Evolutionary conservation across 1,140 invertebrate species (phyloP), one percentile per base, ranked within the genome.

Genomic region (Akabosia matsudoensis): DNA sequence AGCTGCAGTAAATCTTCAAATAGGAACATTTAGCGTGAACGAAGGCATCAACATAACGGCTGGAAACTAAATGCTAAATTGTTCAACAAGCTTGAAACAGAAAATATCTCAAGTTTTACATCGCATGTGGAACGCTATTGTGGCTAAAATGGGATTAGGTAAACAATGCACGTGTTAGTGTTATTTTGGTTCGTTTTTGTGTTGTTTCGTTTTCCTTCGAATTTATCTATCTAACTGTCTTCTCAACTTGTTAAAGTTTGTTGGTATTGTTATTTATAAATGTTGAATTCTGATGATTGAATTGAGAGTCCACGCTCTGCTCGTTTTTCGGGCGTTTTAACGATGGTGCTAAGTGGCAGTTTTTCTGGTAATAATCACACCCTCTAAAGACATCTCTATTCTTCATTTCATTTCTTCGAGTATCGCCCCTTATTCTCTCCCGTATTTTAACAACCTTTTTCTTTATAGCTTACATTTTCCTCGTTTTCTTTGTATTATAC

Each of bases 341-440:
- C 61, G 61, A 67, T 67, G 28, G 61, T 67, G 61, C 61, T 67
- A 67, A 67, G 61, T 67, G 61, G 61, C 61, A 67, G 24, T 67
- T 67, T 67, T 67, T 22, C 54, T 67, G 61, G 24, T 67, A 28
- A 67, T 67, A 67, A 67, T 67, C 61, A 67, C 61, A 67, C 61
- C 61, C 61, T 67, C 22, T 67, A 31, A 67, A 67, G 61, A 67
- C 61, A 67, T 67, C 61, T 67, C 61, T 67, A 67, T 67, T 67
- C 61, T 28, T 67, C 22, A 30, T 67, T 31, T 61, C 54, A 61
- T 3, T 61, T 61, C 3, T 61, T 61, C n/a, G 13, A 14, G 13
- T n/a, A 10, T 30, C 30, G 28, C 30, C 30, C 54, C 14, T 22
- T 14, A 4, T 7, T 61, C n/a, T 61, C 54, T n/a, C 24, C 54